Conservation (phyloP, 1,140 invertebrate species). For the Trachymyrmex septentrionalis region DNA sequence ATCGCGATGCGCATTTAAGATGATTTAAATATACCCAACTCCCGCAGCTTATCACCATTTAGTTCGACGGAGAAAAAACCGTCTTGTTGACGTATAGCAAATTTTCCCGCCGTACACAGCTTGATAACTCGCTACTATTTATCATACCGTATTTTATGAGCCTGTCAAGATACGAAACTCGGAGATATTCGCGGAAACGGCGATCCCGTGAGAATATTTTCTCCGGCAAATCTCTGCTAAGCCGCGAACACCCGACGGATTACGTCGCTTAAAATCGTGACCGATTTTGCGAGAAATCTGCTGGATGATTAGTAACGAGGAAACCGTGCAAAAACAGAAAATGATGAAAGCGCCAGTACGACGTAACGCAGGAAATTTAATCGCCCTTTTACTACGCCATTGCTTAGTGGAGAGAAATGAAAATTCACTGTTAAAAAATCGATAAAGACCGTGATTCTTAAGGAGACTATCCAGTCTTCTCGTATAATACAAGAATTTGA, state of each 20-base stretch:
- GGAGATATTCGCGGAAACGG: slow-evolving; percentile 47
- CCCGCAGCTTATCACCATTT: slow-evolving; percentile 20
- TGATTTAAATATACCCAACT: slow-evolving; percentile 7
- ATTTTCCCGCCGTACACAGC: neutral
- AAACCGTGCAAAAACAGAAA: slow-evolving; percentile 5
- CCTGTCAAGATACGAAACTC: slow-evolving; percentile 41
- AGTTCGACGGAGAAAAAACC: neutral
- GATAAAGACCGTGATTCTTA: too few relatives aligned
- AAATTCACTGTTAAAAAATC: too few relatives aligned
- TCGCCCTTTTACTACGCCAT: slow-evolving; percentile 23
- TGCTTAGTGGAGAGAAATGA: too few relatives aligned
- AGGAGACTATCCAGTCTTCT: too few relatives aligned
- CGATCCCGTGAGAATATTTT: slow-evolving; percentile 43
- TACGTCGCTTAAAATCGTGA: slow-evolving; percentile 52
- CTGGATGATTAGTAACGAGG: slow-evolving; percentile 17
- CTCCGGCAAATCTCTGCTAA: slow-evolving; percentile 17
- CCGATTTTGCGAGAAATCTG: slow-evolving; percentile 38
- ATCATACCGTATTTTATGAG: slow-evolving; percentile 46
- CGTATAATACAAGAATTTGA: too few relatives aligned
- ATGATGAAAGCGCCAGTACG: neutral
- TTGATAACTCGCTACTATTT: slow-evolving; percentile 49
- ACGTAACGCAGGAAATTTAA: slow-evolving; percentile 7
- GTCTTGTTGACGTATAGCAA: slow-evolving; percentile 24
- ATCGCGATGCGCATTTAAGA: neutral
- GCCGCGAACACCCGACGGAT: neutral